Conservation (phyloP, 2,113 vertebrate genomes). For the Eulacestoma nigropectus region DNA sequence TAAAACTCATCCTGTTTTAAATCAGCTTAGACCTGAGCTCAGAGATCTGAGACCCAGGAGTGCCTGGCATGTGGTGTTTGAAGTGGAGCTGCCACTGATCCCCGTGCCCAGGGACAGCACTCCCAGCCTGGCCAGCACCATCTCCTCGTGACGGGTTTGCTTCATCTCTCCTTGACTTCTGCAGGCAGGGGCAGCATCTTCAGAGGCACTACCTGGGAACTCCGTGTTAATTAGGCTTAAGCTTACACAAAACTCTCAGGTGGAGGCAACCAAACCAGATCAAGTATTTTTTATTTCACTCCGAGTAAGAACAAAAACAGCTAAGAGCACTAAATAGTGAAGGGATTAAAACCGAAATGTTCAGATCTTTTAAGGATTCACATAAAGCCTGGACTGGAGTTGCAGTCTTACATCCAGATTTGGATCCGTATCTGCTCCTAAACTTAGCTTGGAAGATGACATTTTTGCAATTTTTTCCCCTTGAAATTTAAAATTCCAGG, state of each 20-base stretch:
- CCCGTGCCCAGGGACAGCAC: neutral
- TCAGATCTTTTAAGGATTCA: neutral
- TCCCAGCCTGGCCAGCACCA: neutral
- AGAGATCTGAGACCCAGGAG: neutral
- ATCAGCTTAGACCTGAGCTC: neutral
- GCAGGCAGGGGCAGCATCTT: neutral
- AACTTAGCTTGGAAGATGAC: neutral
- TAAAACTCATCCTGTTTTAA: neutral
- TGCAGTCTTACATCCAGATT: neutral
- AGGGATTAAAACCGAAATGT: neutral
- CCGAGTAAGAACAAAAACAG: neutral
- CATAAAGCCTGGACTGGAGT: conserved; percentile 19
- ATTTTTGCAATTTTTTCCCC: neutral
- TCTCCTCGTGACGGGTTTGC: neutral
- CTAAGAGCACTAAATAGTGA: conserved; percentile 32
- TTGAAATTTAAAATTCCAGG: conserved; percentile 13
- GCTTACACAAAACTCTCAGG: conserved; percentile 8
- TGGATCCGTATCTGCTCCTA: neutral
- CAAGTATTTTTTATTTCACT: neutral
- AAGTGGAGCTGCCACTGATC: conserved; percentile 4
- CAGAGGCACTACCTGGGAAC: neutral
- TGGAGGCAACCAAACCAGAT: conserved; percentile 2
- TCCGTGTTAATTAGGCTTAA: conserved; percentile 8
- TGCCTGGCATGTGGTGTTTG: neutral
- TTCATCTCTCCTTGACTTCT: conserved; percentile 13